Evolutionary conservation across 2,888 invertebrate genomes (phyloP).

Genomic region (Cacoxenus indagator): DNA sequence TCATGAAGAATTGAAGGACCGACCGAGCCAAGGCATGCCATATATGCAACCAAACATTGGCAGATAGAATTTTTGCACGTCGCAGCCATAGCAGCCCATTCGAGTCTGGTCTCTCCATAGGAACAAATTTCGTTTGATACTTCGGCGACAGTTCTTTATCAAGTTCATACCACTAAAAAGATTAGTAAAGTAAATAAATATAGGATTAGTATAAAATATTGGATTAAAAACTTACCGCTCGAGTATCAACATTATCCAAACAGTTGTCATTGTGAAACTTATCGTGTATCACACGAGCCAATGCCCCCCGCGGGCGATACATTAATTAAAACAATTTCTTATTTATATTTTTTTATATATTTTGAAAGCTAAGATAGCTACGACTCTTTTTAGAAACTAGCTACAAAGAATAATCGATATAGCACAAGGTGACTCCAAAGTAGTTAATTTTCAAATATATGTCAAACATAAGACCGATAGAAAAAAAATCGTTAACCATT

Average conservation of each 20-base stretch:
- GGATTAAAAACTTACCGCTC: slow-evolving; percentile 52
- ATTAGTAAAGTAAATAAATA: neutral
- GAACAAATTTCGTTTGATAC: slow-evolving; percentile 67
- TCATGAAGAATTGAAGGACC: slow-evolving; percentile 91
- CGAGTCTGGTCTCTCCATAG: slow-evolving; percentile 65
- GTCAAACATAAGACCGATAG: no score
- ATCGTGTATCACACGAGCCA: slow-evolving; percentile 69
- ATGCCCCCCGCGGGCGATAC: slow-evolving; percentile 67
- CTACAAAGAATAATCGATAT: no score
- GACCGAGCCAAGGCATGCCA: slow-evolving; percentile 90
- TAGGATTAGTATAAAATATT: neutral
- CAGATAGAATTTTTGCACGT: slow-evolving; percentile 64
- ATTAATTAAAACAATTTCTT: no score
- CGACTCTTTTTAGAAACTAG: no score
- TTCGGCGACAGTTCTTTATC: slow-evolving; percentile 57
- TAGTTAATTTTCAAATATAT: no score
- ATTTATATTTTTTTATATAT: no score
- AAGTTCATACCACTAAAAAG: slow-evolving; percentile 67
- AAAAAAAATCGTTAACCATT: no score
- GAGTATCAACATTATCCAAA: slow-evolving; percentile 69
- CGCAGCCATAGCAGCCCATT: slow-evolving; percentile 68
- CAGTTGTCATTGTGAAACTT: slow-evolving; percentile 70
- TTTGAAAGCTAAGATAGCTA: no score
- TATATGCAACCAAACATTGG: slow-evolving; percentile 83
- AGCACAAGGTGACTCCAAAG: no score